Evolutionary conservation across 1,140 invertebrate species (phyloP).

Genomic region (Aphaenogaster floridana): DNA sequence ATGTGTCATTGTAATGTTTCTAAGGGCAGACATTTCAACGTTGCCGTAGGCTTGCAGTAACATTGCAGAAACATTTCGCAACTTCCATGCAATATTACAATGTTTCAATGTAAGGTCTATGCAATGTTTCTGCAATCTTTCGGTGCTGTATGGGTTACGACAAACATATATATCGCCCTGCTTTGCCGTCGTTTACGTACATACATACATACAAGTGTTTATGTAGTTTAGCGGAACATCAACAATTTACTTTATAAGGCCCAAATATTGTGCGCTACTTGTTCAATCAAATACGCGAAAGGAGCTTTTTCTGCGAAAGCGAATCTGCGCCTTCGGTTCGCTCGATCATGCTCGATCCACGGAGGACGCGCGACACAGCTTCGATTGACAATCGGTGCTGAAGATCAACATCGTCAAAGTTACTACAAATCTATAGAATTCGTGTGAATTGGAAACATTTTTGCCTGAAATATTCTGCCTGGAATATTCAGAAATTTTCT

Average conservation of each 20-base stretch:
- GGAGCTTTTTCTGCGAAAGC: conserved; percentile 57
- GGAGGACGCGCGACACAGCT: neutral
- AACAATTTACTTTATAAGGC: conserved; percentile 77
- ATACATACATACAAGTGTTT: conserved; percentile 57
- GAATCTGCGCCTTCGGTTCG: conserved; percentile 64
- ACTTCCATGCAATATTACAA: too few species aligned
- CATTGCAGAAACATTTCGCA: too few species aligned
- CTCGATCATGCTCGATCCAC: conserved; percentile 62
- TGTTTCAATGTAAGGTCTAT: too few species aligned
- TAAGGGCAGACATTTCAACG: too few species aligned
- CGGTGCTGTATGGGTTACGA: conserved; percentile 37
- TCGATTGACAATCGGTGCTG: conserved; percentile 41
- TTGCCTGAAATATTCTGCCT: neutral
- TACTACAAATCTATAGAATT: conserved; percentile 1
- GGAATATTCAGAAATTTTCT: neutral
- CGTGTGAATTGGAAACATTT: neutral
- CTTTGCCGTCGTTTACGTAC: conserved; percentile 49
- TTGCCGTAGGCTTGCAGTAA: too few species aligned
- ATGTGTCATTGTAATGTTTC: too few species aligned
- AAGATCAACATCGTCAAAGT: conserved; percentile 7
- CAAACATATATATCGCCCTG: conserved; percentile 57
- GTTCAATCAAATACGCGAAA: conserved; percentile 74
- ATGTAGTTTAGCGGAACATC: conserved; percentile 65
- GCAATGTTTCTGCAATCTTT: too few species aligned
- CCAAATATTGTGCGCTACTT: conserved; percentile 79